Evolutionary conservation across 37 sponge, comb jelly and placozoan species (phyloP), one percentile per base, ranked within the genome.

Genomic region (Aplysina aerophoba): DNA sequence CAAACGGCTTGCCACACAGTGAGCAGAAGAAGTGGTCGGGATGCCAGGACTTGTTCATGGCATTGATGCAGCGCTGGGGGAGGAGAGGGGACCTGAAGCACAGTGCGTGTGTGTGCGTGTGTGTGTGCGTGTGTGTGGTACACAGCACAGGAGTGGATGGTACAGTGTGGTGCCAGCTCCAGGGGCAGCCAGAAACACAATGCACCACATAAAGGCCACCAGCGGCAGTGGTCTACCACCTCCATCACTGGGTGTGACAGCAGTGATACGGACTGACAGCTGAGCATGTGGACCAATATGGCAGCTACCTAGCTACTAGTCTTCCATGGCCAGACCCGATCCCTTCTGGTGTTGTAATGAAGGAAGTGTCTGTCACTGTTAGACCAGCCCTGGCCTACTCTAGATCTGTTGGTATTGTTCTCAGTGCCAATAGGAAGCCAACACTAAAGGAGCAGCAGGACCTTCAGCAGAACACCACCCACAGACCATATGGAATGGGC

Each of bases 1-100:
- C 95, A 87, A 98, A 98, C 69, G 89, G 89, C 64, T 93, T 92
- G 55, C 97, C 93, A 79, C 99, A 99, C 65, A 97, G 89, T 0
- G 95, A 86, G 81, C 99, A 99, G 89, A 97, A 93, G 88, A 99
- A 99, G 82, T 97, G 97, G 73, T 99, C 97, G 0, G 97, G 97
- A 87, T 99, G 99, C 99, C 99, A 99, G 0, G 99, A 92, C 88
- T 95, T 91, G 60, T 91, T 90, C 79, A 99, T 81, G 27, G 99
- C 99, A 75, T 94, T 93, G 68, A 97, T 93, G 79, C 94, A 92
- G 17, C 91, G 85, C 99, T 98, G 89, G 38, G 65, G 65, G 65
- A 11, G 65, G 65, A 63, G 65, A 5, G 65, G 28, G 65, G 28
- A 28, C n/a, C n/a, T n/a, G 28, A 8, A 8, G 50, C 6, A 44